These are phyloP conservation scores for Bryconaethiops microstoma DNA, from an alignment of 2,797 vertebrate species.

Conservation along the genomic window DNA sequence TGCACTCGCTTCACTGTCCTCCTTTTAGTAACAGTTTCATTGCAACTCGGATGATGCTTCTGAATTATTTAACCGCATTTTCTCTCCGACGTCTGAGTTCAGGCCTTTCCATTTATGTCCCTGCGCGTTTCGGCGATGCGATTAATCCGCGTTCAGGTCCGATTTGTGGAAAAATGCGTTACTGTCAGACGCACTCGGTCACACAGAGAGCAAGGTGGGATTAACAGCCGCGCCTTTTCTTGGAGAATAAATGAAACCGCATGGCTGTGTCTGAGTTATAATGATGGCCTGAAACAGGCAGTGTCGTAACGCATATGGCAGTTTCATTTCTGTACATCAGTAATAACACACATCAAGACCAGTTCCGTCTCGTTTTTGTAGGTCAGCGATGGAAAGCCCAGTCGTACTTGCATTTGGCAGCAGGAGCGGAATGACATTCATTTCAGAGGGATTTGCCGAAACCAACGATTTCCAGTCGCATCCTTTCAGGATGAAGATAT, in stretches of 20 bases:
- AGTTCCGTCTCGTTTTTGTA: background rate
- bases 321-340: background rate
- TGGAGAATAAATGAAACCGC: background rate
- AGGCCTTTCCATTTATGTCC: background rate
- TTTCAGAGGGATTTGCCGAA: background rate
- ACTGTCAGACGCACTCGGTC: background rate
- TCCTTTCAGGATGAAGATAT: too few species aligned
- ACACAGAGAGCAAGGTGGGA: background rate
- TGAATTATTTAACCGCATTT: slow-evolving; percentile 64
- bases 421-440: background rate
- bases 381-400: background rate
- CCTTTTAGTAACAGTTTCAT: slow-evolving; percentile 62
- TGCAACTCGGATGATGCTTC: slow-evolving; percentile 46
- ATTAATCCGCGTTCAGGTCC: background rate
- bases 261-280: background rate
- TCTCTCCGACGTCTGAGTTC: background rate
- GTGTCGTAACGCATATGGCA: background rate
- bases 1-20: slow-evolving; percentile 61
- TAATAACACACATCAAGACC: background rate
- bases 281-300: background rate
- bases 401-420: background rate
- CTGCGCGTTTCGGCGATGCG: background rate
- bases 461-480: too few species aligned
- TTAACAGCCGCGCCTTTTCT: background rate
- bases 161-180: background rate